These are phyloP conservation scores for Cavia porcellus DNA, from an alignment of 2,113 vertebrate species.

Conservation along the genomic window DNA sequence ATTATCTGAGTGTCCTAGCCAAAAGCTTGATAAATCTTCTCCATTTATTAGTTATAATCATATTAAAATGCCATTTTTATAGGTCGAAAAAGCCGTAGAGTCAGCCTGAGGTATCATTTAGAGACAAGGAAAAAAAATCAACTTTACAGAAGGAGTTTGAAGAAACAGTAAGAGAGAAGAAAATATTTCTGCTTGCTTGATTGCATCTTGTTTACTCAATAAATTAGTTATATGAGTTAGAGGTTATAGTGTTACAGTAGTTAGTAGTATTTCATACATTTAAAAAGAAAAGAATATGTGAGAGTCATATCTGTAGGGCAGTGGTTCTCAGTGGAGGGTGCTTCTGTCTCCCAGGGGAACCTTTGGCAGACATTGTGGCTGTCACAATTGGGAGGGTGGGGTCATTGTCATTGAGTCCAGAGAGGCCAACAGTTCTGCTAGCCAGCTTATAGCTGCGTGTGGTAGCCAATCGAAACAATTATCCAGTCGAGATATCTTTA, in stretches of 20 bases:
- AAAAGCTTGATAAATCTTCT: conserved; percentile 67
- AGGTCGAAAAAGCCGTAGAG: conserved; percentile 29
- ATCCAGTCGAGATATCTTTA: neutral
- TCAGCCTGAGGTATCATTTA: conserved; percentile 4
- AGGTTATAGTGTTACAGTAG: neutral
- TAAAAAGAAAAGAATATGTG: neutral
- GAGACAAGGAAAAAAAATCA: neutral
- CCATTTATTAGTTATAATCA: conserved; percentile 63
- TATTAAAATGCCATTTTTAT: conserved; percentile 61
- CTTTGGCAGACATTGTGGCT: neutral
- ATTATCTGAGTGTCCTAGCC: conserved; percentile 60
- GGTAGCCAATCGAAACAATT: no score
- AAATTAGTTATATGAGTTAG: neutral
- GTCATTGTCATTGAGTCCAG: neutral
- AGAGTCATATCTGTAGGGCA: no score
- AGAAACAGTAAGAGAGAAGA: neutral
- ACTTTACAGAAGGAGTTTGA: neutral
- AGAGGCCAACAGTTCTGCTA: neutral
- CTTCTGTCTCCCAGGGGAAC: neutral
- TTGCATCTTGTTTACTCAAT: neutral
- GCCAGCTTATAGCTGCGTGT: neutral
- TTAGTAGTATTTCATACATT: neutral
- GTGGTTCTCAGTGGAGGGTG: neutral
- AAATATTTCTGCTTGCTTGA: neutral
- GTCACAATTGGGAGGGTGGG: neutral